Evolutionary conservation across 2,888 invertebrate genomes (phyloP), one percentile per base, ranked within the genome.

Genomic region (Drosophila prostipennis): DNA sequence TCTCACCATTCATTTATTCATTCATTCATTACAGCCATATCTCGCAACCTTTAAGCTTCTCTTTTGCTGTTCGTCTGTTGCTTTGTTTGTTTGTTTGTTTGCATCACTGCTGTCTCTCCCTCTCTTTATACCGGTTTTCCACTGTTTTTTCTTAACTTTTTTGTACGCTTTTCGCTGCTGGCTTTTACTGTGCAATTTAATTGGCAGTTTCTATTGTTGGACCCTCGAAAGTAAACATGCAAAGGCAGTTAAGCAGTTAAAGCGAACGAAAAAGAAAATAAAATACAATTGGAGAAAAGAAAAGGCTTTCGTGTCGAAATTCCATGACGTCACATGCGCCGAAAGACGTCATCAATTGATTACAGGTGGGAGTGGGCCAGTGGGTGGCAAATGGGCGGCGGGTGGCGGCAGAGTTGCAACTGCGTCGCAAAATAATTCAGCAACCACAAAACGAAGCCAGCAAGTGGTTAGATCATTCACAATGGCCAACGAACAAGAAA

Each of bases 391-490:
- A 2, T 39, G 55, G 40, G 53, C 32, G 55, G 42, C 36, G 34
- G 46, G 48, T 37, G 69, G 72, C 29, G 45, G 64, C 64, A 63
- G 57, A 74, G 74, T 55, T 58, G 74, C 74, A 64, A 74, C 72
- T 72, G 72, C 72, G 72, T 65, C 74, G 72, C 73, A 71, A 70
- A 63, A 71, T 57, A 71, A 71, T 72, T 72, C 56, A 53, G 49
- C 46, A 63, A 53, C 52, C 53, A 45, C 60, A 61, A 69, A 55
- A 37, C 42, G 68, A 75, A 82, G 80, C 74, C 63, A 78, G 80
- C 77, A 77, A 88, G 76, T 82, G 86, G 86, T 87, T 79, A 82
- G 88, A 82, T 81, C 78, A 81, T 80, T 76, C 72, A 87, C 73
- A 78, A 72, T 76, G 60, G 79, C 29, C 61, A 14, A 42, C 34